phyloP scores from a whole-genome alignment of 2,888 invertebrate genomes.

The Thereva nobilitata region DNA sequence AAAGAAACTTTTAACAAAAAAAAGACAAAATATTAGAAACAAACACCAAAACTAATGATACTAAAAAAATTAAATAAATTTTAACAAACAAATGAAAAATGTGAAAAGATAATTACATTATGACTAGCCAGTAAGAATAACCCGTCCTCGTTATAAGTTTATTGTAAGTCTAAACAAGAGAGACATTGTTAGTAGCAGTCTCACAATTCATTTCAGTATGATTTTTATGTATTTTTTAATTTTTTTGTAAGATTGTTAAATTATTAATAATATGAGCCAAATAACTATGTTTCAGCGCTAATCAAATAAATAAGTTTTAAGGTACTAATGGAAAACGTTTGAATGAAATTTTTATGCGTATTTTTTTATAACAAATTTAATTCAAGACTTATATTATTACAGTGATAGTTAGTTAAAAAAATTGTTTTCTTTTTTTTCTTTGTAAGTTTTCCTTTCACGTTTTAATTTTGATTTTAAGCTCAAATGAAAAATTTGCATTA shows the following conservation, averaged over 20 bases:
- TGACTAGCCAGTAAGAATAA: background rate
- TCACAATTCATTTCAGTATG: conserved; percentile 12
- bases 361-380: conserved; percentile 15
- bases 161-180: conserved; percentile 14
- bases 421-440: background rate
- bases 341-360: conserved; percentile 13
- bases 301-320: background rate
- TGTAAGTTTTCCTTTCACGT: background rate
- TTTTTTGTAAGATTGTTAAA: conserved; percentile 11
- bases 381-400: conserved; percentile 16
- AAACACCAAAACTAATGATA: conserved; percentile 35
- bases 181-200: conserved; percentile 10
- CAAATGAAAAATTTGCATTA: too few relatives aligned
- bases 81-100: conserved; percentile 5
- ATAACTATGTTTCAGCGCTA: conserved; percentile 10
- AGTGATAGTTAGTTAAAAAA: conserved; percentile 27
- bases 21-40: conserved; percentile 23
- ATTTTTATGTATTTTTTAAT: conserved; percentile 7
- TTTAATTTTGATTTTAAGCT: too few relatives aligned
- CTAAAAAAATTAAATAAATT: conserved; percentile 19
- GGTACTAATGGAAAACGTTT: background rate
- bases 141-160: conserved; percentile 28
- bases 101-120: conserved; percentile 2
- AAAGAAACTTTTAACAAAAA: conserved; percentile 8
- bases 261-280: conserved; percentile 27